Conservation (phyloP, 2,888 invertebrate genomes). For the Pachycephus smyrnensis region DNA sequence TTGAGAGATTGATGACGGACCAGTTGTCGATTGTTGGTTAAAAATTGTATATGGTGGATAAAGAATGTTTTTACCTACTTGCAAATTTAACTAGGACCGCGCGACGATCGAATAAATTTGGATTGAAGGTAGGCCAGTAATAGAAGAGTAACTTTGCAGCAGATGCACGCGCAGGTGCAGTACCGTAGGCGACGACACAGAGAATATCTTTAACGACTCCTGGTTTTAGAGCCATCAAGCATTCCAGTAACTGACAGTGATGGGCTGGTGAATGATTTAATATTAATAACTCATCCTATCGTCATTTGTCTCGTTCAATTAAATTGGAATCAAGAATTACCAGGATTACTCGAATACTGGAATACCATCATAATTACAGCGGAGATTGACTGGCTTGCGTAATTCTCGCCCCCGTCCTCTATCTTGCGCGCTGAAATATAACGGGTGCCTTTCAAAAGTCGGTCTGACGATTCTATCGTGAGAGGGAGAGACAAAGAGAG, state of each 20-base stretch:
- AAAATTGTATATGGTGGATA: not conserved
- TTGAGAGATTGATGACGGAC: not conserved
- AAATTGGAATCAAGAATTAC: slow-evolving; percentile 67
- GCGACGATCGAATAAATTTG: slow-evolving; percentile 90
- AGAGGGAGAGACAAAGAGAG: not conserved
- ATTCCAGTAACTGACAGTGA: slow-evolving; percentile 96
- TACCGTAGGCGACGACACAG: slow-evolving; percentile 96
- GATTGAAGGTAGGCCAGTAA: slow-evolving; percentile 99
- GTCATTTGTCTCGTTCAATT: not conserved
- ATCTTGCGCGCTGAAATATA: slow-evolving; percentile 74
- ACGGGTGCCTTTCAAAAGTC: not conserved
- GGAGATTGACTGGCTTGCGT: slow-evolving; percentile 87
- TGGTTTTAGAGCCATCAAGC: slow-evolving; percentile 93
- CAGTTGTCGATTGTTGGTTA: not conserved
- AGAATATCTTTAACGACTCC: slow-evolving; percentile 93
- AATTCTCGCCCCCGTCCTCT: slow-evolving; percentile 81
- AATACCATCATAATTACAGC: slow-evolving; percentile 98
- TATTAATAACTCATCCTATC: not conserved
- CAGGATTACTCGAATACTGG: slow-evolving; percentile 93
- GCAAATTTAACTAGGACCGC: slow-evolving; percentile 89
- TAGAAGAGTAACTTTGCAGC: slow-evolving; percentile 97
- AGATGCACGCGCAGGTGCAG: slow-evolving; percentile 91
- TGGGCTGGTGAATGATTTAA: slow-evolving; percentile 75
- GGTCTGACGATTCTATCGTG: not conserved
- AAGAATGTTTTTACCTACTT: slow-evolving; percentile 70